Conservation (phyloP, 2,888 invertebrate genomes). For the Agrotis puta region DNA sequence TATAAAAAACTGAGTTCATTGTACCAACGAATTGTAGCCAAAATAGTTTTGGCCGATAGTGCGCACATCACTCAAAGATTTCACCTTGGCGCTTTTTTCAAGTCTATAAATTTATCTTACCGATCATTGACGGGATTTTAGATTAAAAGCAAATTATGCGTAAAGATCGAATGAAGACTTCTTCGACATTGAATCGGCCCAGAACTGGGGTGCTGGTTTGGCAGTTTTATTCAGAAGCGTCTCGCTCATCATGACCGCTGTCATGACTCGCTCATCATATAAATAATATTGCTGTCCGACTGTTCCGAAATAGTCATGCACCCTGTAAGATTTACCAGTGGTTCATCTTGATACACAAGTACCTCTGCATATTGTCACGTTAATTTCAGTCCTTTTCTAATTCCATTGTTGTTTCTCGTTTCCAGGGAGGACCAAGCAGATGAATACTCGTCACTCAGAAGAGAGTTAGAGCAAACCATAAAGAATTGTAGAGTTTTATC, state of each 20-base stretch:
- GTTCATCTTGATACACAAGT: too few species aligned
- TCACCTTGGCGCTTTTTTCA: constrained; percentile 30
- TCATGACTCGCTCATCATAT: too few species aligned
- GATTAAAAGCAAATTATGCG: neutral
- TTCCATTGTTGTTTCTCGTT: constrained; percentile 36
- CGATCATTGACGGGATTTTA: neutral
- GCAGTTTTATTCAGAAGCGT: too few species aligned
- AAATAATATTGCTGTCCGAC: too few species aligned
- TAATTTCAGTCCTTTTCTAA: neutral
- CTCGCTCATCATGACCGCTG: too few species aligned
- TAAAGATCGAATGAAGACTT: neutral
- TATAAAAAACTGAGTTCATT: constrained; percentile 38
- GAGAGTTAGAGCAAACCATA: constrained; percentile 98
- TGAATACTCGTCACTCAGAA: constrained; percentile 98
- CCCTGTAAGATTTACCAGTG: too few species aligned
- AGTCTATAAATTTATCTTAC: constrained; percentile 9
- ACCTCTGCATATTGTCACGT: too few species aligned
- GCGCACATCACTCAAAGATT: constrained; percentile 42
- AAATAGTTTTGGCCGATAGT: constrained; percentile 50
- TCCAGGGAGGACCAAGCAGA: constrained; percentile 98
- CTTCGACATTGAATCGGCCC: too few species aligned
- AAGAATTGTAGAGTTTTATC: constrained; percentile 99
- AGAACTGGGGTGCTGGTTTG: too few species aligned
- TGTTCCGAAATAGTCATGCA: too few species aligned
- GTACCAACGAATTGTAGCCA: constrained; percentile 33